Base-by-base conservation (phyloP, 2,797 vertebrate species). In the Phrynocephalus forsythii region DNA sequence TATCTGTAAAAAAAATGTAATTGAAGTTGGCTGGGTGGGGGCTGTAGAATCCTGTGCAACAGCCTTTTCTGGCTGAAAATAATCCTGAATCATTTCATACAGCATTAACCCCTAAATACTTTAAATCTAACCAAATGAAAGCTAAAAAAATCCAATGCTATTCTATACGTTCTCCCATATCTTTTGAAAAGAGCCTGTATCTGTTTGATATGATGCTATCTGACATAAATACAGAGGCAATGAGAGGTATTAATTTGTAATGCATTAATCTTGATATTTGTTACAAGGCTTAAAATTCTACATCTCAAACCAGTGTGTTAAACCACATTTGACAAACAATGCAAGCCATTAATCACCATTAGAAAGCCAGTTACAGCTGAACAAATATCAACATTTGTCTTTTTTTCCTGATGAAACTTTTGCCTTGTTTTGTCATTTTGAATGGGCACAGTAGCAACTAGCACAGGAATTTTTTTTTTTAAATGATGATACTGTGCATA, bases 191-290 rank as follows among this genome's bases (percentile, higher is more conserved):
- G 26, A 80, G 84, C 60, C 50, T 63, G 30, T 24, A 89, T 86
- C 18, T 79, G 56, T 0, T 90, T 88, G 56, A 22, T 89, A 16
- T 92, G 78, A 92, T 88, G 63, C 5, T 86, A 20, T 90, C 33
- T 94, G 80, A 88, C 63, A 89, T 86, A 93, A 93, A 89, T 82
- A 85, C 22, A 93, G 77, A 94, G 78, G 88, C 6, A 93, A 94
- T 93, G 24, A 90, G 50, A 94, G 67, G 0, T 79, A 93, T 88
- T 88, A 78, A 86, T 90, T 87, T 92, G 44, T 91, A 91, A 90
- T 79, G 93, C 30, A 90, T 93, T 93, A 92, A 92, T 94, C 52
- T 80, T 84, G n/a, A 68, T 88, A 30, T 50, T 93, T 48, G 4
- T 86, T 92, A 88, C 50, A 20, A 93, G 79, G 56, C 3, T 79